These are phyloP conservation scores for Alitta virens DNA, from an alignment of 2,888 invertebrate genomes.

Conservation along the genomic window DNA sequence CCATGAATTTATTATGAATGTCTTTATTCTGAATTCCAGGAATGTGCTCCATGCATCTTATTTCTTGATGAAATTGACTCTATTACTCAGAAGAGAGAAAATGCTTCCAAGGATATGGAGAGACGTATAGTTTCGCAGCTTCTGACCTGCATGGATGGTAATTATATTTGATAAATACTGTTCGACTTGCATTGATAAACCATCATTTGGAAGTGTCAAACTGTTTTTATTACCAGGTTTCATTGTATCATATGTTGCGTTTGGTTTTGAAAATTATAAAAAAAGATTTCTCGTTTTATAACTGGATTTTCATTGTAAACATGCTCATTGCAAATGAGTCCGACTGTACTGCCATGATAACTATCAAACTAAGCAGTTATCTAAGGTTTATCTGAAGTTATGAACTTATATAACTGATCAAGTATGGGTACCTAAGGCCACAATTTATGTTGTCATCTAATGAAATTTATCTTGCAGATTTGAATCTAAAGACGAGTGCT, in stretches of 20 bases:
- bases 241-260: no score
- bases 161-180: conserved; percentile 9
- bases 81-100: conserved; percentile 85
- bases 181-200: not conserved
- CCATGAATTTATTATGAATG: not conserved
- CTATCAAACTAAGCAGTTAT: no score
- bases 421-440: no score
- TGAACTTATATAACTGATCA: no score
- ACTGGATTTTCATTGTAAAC: no score
- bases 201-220: not conserved
- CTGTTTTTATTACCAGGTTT: not conserved
- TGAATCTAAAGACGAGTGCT: conserved; percentile 34
- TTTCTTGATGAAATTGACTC: conserved; percentile 97
- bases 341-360: no score
- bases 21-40: conserved; percentile 17
- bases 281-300: no score
- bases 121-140: conserved; percentile 91
- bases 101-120: conserved; percentile 94
- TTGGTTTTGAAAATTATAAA: no score
- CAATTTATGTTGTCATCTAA: no score
- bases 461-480: conserved; percentile 40
- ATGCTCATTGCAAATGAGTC: no score
- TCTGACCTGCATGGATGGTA: conserved; percentile 82
- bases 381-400: no score
- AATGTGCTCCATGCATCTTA: conserved; percentile 63